Evolutionary conservation across 2,113 vertebrate genomes (phyloP), one percentile per base, ranked within the genome.

Genomic region (Forbesichthys agassizii): DNA sequence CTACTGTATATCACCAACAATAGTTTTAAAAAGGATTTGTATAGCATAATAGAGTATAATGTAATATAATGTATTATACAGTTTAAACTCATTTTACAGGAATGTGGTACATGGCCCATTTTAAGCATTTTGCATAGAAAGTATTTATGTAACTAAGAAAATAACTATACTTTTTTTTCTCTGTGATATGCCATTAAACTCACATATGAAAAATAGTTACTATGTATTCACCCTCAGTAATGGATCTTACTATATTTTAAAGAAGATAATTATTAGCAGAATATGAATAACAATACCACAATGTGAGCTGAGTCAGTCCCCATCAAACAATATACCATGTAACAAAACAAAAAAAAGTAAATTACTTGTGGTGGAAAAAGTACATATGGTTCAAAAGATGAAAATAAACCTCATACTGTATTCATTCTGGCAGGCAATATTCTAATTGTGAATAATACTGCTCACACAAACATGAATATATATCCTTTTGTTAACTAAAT

Each of bases 121-220:
- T 64, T 27, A 56, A 66, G 64, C 52, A 79, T 71, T 73, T 92
- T 92, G 91, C 91, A 92, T 92, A 92, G 91, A 86, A 89, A 78
- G 71, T 85, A 74, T 78, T 84, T 80, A 74, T 56, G 61, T 80
- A 71, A 75, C 74, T 84, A 87, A 69, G 65, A 88, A 88, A 87
- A 89, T 81, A 84, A 85, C 68, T 71, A 68, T 70, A 14, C 72
- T 72, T 77, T 86, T 42, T 42, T 42, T 78, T 77, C 71, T 73
- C 73, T 70, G 75, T 78, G 80, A 68, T 70, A 69, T 59, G 68
- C 64, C 61, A 55, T 66, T 75, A 36, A 74, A 74, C 57, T 78
- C 64, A 68, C 60, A 49, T 82, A 69, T 74, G 67, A 87, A 86
- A 86, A 85, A 89, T 77, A 81, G 20, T 75, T 48, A 74, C 72